A percentile compares a stretch with the other conserved stretches of the same genome.
Evolutionary conservation across 2,888 invertebrate species (phyloP).

Genomic region (Allolobophora icterica): DNA sequence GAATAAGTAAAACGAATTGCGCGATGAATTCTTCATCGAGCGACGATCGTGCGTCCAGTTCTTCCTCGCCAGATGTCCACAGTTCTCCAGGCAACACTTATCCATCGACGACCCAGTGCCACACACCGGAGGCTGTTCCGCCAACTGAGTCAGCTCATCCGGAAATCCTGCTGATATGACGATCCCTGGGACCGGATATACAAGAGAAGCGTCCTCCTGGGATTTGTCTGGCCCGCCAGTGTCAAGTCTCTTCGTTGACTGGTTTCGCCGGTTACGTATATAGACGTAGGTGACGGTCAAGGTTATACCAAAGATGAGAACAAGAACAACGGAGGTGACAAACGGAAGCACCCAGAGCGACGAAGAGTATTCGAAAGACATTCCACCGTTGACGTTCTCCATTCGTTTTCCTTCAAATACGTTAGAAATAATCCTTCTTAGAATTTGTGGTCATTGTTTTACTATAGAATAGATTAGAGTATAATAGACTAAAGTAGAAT

Average conservation of each 20-base stretch:
- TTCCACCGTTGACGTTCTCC: not conserved
- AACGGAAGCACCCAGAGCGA: not conserved
- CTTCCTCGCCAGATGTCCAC: not conserved
- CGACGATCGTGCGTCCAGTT: not conserved
- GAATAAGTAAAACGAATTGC: not conserved
- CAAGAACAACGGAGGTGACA: not conserved
- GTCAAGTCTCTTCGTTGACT: not conserved
- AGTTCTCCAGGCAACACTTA: not conserved
- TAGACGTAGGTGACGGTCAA: not conserved
- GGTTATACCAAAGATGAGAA: not conserved
- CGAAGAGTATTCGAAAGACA: not conserved
- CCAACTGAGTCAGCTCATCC: not conserved
- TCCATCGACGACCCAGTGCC: not conserved
- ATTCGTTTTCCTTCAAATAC: not conserved
- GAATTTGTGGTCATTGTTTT: not conserved
- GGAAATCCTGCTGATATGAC: not conserved
- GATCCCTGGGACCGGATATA: conserved; percentile 8
- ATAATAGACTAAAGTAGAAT: not conserved
- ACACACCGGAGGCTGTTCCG: not conserved
- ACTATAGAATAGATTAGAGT: not conserved
- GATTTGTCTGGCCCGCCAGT: not conserved
- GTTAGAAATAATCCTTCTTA: not conserved
- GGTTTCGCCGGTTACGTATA: not conserved
- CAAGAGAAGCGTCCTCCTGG: not conserved
- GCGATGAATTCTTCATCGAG: not conserved